Percentiles rank a stretch among this genome's conserved stretches.
These are phyloP conservation scores for Sarcophaga rosellei DNA, from an alignment of 2,888 invertebrate genomes.

Conservation along the genomic window DNA sequence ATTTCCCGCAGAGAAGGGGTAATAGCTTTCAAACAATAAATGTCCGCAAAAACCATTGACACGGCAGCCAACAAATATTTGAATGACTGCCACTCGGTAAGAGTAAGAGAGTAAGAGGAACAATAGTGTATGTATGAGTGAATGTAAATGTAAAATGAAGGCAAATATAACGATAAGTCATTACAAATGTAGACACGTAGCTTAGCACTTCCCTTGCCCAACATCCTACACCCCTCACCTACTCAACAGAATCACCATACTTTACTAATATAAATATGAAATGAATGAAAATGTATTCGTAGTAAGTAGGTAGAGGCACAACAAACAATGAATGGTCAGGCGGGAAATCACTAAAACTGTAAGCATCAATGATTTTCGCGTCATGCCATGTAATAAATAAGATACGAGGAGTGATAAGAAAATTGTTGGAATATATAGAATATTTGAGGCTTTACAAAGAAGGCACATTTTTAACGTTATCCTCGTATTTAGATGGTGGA, in stretches of 20 bases:
- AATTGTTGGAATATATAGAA: neutral
- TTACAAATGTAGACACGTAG: slow-evolving; percentile 74
- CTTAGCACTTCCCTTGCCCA: slow-evolving; percentile 36
- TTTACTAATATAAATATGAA: neutral
- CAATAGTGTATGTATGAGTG: slow-evolving; percentile 27
- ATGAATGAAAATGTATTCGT: neutral
- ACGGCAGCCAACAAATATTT: slow-evolving; percentile 75
- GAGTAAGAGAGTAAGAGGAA: slow-evolving; percentile 47
- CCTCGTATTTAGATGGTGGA: neutral
- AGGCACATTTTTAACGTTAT: neutral
- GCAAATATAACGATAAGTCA: slow-evolving; percentile 76
- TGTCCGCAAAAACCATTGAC: slow-evolving; percentile 81
- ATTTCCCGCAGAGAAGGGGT: slow-evolving; percentile 71
- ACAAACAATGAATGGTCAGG: slow-evolving; percentile 69
- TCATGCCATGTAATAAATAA: slow-evolving; percentile 42
- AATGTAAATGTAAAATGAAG: slow-evolving; percentile 52
- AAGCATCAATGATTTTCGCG: slow-evolving; percentile 74
- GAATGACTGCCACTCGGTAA: slow-evolving; percentile 14
- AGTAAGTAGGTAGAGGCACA: neutral
- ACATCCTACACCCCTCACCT: slow-evolving; percentile 8
- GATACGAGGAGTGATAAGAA: slow-evolving; percentile 15
- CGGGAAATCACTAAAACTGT: slow-evolving; percentile 73
- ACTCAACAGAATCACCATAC: neutral
- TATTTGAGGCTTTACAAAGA: too few relatives aligned
- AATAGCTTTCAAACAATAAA: slow-evolving; percentile 81